Base-by-base conservation (phyloP, 2,113 vertebrate genomes). In the Polypterus senegalus region DNA sequence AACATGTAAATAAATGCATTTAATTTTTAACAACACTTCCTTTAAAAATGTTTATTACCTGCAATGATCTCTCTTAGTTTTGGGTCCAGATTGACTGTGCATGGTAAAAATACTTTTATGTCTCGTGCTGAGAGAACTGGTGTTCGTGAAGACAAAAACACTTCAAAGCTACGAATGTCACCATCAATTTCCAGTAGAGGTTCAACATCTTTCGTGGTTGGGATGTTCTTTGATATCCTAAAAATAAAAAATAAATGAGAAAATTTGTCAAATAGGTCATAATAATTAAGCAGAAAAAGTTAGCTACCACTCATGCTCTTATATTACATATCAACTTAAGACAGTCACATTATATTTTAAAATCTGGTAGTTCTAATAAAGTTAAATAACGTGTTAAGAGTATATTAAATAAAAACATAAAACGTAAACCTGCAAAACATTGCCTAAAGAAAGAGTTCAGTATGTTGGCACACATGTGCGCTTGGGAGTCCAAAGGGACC, bases 11-110 rank as follows among this genome's bases (percentile, higher is more conserved):
- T 10, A 9, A 54, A 54, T 10, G 6, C 27, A 3, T 10, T 10
- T 54, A 54, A 54, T 10, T 11, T 54, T 54, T 11, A 54, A 9
- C 45, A 62, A 54, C 46, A 54, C 9, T 8, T 10, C 43, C 64
- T 27, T 27, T 27, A 27, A 27, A 27, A 27, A 27, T 27, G 27
- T 27, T 27, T 27, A 27, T 68, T 58, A 93, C 96, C 96, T 84
- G 96, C 92, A 71, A 99, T 99, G 66, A 99, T 99, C 77, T 99
- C 96, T 67, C 94, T 82, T 0, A 99, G 89, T 72, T 98, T 99
- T 68, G 96, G 95, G 76, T 99, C 96, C 65, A 98, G 78, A 72
- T 99, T 99, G 56, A 99, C 94, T 0, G 96, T 97, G 73, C 96
- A 99, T 1, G 93, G 94, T 73, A 99, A 76, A 71, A 99, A 98